Percentiles rank a stretch among this genome's conserved stretches.
Evolutionary conservation across 2,888 invertebrate species (phyloP).

Genomic region (Eremobia ochroleuca): DNA sequence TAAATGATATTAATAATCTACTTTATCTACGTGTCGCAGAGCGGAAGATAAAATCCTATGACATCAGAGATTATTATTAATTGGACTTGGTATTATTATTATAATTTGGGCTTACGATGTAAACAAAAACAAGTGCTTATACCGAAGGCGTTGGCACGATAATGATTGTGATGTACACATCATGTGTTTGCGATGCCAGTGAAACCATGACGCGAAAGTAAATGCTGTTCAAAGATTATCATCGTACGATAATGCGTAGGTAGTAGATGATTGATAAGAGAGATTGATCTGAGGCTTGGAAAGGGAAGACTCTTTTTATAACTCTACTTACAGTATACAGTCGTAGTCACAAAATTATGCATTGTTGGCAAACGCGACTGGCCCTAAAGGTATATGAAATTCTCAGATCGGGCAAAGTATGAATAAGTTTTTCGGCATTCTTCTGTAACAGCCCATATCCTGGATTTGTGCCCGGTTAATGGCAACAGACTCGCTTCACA

Average conservation of each 20-base stretch:
- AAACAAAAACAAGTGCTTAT: constrained; percentile 41
- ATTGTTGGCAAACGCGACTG: background rate
- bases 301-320: background rate
- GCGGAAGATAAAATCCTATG: constrained; percentile 28
- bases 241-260: constrained; percentile 31
- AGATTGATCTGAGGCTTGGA: constrained; percentile 8
- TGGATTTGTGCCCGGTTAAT: background rate
- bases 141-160: constrained; percentile 51
- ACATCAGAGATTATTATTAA: constrained; percentile 37
- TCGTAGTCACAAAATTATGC: background rate
- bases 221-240: constrained; percentile 16
- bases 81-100: constrained; percentile 36
- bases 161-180: constrained; percentile 17
- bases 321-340: background rate
- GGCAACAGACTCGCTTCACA: too few relatives aligned
- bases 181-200: constrained; percentile 38
- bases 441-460: background rate
- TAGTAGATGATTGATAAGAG: constrained; percentile 6
- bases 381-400: background rate
- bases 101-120: constrained; percentile 15
- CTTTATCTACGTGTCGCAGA: background rate
- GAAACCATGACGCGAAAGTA: constrained; percentile 36
- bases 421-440: background rate
- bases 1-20: background rate
- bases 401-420: background rate